These are phyloP conservation scores for Drosophila ficusphila DNA, from an alignment of 1,140 invertebrate species.

Conservation along the genomic window DNA sequence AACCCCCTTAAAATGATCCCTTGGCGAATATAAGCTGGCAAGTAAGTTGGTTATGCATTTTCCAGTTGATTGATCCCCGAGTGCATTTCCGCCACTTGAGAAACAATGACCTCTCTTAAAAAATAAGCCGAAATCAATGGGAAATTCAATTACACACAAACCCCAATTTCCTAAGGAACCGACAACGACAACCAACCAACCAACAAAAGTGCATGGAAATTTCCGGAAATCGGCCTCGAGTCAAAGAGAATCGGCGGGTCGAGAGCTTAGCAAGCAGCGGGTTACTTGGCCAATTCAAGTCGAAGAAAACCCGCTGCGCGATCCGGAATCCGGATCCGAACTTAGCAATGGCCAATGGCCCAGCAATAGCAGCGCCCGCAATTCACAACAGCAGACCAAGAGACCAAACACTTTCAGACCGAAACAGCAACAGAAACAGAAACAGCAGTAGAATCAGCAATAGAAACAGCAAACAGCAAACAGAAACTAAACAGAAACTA, in stretches of 20 bases:
- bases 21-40: not conserved
- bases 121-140: slow-evolving; percentile 37
- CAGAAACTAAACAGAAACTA: slow-evolving; percentile 16
- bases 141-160: slow-evolving; percentile 48
- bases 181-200: too few species aligned
- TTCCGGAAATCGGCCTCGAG: not conserved
- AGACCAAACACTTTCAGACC: too few species aligned
- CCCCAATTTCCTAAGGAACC: slow-evolving; percentile 38
- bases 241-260: not conserved
- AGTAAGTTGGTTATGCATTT: slow-evolving; percentile 11
- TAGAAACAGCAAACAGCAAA: slow-evolving; percentile 12
- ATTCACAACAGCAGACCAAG: slow-evolving; percentile 22
- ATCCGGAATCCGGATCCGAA: too few species aligned
- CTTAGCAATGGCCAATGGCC: slow-evolving; percentile 27
- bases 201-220: slow-evolving; percentile 25
- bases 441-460: too few species aligned
- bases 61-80: slow-evolving; percentile 38
- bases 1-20: slow-evolving; percentile 17
- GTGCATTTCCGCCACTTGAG: slow-evolving; percentile 35
- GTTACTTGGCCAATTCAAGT: slow-evolving; percentile 43
- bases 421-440: too few species aligned
- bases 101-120: slow-evolving; percentile 24
- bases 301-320: slow-evolving; percentile 35
- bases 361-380: slow-evolving; percentile 28
- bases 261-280: slow-evolving; percentile 20